These are phyloP conservation scores for Parnassius mnemosyne DNA, from an alignment of 2,888 invertebrate species.

Conservation along the genomic window DNA sequence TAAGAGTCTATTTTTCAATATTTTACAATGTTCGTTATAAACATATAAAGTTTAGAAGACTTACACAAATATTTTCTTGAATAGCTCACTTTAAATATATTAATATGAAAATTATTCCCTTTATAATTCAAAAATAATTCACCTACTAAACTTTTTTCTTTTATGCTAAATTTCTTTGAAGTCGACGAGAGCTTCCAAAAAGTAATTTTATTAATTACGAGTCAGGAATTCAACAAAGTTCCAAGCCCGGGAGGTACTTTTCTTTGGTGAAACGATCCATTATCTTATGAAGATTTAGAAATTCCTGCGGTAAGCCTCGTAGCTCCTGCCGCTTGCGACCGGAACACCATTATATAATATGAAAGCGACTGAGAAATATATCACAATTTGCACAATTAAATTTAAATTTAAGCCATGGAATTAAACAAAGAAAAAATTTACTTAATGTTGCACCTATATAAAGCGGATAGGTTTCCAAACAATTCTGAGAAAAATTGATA, in stretches of 20 bases:
- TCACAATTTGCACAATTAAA: not conserved
- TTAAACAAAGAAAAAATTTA: constrained; percentile 1
- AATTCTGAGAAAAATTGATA: too few species aligned
- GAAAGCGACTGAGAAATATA: constrained; percentile 3
- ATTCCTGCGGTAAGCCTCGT: constrained; percentile 69
- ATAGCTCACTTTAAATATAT: constrained; percentile 60
- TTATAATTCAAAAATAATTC: constrained; percentile 79
- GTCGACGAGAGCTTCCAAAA: constrained; percentile 79
- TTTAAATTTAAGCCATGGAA: not conserved
- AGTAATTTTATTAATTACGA: constrained; percentile 81
- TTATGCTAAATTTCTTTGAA: constrained; percentile 79
- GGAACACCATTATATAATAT: constrained; percentile 13
- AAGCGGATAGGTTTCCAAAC: too few species aligned
- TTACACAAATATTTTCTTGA: constrained; percentile 40
- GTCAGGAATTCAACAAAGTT: constrained; percentile 80
- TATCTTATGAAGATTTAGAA: constrained; percentile 80
- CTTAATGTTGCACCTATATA: too few species aligned
- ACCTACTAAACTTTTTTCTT: constrained; percentile 79
- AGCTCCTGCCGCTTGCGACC: constrained; percentile 18
- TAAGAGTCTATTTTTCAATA: too few species aligned
- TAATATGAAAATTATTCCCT: constrained; percentile 74
- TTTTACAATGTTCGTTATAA: too few species aligned
- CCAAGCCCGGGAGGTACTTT: constrained; percentile 73
- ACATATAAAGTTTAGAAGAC: constrained; percentile 1
- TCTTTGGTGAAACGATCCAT: constrained; percentile 76